Evolutionary conservation across 2,113 vertebrate species (phyloP), one percentile per base, ranked within the genome.

Genomic region (Dipodomys stephensi): DNA sequence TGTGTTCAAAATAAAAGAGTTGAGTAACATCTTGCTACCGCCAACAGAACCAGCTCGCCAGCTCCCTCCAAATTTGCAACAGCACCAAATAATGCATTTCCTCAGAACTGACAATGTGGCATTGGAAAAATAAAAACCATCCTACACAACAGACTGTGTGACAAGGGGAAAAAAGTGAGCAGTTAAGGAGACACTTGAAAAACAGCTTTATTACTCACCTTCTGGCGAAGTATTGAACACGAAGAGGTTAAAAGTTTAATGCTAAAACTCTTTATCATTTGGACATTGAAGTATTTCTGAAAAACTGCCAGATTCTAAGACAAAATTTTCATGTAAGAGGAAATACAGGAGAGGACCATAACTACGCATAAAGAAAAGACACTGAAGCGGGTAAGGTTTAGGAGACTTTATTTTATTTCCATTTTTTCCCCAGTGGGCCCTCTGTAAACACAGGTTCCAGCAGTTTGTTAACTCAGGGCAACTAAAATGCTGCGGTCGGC

Each of bases 11-110:
- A 83, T n/a, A 84, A 30, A n/a, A 88, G 19, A 88, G 44, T 10
- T 82, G 90, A 94, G 83, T 95, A 89, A 94, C 64, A 93, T 94
- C 74, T 71, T 89, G 90, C 65, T 91, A 78, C 93, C 71, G 93
- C 71, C 35, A 92, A 93, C 1, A 89, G 27, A 96, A 91, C 32
- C 30, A 93, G 68, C 49, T 83, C 88, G 67, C 12, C 13, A 71
- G 28, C 28, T 68, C 76, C 72, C 46, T 87, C 77, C n/a, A 57
- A 18, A 57, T 32, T 53, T 60, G 8, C 46, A 57, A 73, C 11
- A 77, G 13, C 88, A 82, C n/a, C 80, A 82, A 85, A 82, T 32
- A 82, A 57, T 57, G 53, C 4, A 57, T 57, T 57, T 57, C 53
- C 53, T 57, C 53, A 57, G 53, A 57, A 57, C 53, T 57, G 13